Conservation (phyloP, 2,888 invertebrate species). For the Chloroclysta siterata region DNA sequence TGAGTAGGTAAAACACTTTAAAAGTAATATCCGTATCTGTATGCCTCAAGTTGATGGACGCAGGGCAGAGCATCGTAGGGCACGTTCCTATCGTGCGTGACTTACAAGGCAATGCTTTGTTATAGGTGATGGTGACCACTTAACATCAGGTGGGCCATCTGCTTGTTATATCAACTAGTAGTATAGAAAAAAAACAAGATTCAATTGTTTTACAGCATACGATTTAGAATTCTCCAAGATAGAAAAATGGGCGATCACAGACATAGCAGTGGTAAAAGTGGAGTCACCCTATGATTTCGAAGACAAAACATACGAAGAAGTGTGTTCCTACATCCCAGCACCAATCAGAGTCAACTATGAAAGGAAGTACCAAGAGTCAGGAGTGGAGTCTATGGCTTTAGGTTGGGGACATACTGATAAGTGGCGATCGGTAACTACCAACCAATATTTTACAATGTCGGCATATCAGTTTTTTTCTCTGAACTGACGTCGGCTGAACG, state of each 20-base stretch:
- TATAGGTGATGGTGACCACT: too few species aligned
- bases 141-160: too few species aligned
- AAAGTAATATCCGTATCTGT: too few species aligned
- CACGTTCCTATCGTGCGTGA: too few species aligned
- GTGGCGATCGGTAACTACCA: conserved; percentile 45
- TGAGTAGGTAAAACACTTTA: too few species aligned
- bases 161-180: too few species aligned
- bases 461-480: too few species aligned
- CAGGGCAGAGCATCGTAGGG: too few species aligned
- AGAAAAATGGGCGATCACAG: conserved; percentile 57
- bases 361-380: conserved; percentile 41
- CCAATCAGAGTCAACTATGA: conserved; percentile 52
- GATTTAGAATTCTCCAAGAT: conserved; percentile 47
- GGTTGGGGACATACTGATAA: conserved; percentile 53
- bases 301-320: conserved; percentile 25
- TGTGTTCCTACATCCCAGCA: conserved; percentile 50
- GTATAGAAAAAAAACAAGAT: too few species aligned
- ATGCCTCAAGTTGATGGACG: too few species aligned
- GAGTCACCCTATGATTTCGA: conserved; percentile 51
- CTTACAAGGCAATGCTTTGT: too few species aligned
- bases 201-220: conserved; percentile 49
- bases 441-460: not conserved
- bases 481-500: too few species aligned
- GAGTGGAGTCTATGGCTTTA: conserved; percentile 44
- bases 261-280: conserved; percentile 59